These are phyloP conservation scores for Anthophora plumipes DNA, from an alignment of 2,888 invertebrate genomes.

Conservation along the genomic window DNA sequence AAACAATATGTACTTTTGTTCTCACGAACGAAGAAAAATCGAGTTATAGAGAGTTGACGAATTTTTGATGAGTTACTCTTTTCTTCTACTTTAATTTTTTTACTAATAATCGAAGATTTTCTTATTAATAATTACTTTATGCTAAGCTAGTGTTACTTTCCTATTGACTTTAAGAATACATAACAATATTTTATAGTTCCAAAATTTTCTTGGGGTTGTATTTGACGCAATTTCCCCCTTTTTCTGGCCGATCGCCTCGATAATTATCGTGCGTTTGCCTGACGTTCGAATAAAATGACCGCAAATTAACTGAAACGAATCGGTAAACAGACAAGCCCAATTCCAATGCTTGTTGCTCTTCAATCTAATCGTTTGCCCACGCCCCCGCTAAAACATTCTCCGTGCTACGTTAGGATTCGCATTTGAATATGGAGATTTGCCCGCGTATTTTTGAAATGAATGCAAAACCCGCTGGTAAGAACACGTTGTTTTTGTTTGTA, in stretches of 20 bases:
- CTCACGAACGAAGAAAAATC: too few relatives aligned
- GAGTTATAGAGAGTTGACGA: too few relatives aligned
- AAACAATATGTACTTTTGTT: too few relatives aligned
- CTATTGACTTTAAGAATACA: too few relatives aligned
- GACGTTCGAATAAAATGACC: constrained; percentile 6
- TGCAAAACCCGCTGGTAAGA: background rate
- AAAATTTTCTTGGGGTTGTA: too few relatives aligned
- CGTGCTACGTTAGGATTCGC: constrained; percentile 24
- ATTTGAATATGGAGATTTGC: constrained; percentile 33
- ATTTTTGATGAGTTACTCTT: too few relatives aligned
- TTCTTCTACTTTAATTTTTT: too few relatives aligned
- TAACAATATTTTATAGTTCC: too few relatives aligned
- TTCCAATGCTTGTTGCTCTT: constrained; percentile 38
- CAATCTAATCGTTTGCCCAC: constrained; percentile 24
- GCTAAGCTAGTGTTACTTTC: too few relatives aligned
- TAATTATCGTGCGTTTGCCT: background rate
- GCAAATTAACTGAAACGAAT: constrained; percentile 46
- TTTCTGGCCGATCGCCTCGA: background rate
- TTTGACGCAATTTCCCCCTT: too few relatives aligned
- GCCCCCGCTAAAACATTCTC: constrained; percentile 10
- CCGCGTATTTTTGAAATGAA: constrained; percentile 21
- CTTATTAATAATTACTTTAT: too few relatives aligned
- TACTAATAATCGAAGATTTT: too few relatives aligned
- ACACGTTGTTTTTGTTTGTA: background rate
- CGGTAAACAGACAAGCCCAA: constrained; percentile 8